These are phyloP conservation scores for Coelogynopora nodosa DNA, from an alignment of 2,888 invertebrate species.

Conservation along the genomic window DNA sequence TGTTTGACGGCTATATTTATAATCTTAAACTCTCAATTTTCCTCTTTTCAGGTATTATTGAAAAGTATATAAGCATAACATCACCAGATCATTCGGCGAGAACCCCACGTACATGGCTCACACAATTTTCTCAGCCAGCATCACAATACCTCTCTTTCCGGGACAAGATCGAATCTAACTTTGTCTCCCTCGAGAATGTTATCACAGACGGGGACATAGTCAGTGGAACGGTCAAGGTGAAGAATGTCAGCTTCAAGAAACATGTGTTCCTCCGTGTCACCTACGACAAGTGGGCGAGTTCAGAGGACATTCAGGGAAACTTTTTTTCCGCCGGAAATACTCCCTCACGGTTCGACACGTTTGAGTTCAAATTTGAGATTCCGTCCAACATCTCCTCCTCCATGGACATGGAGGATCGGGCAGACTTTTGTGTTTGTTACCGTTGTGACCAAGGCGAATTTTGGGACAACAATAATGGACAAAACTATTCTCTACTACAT, in stretches of 20 bases:
- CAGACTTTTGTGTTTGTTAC: background rate
- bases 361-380: constrained; percentile 14
- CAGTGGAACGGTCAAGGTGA: constrained; percentile 1
- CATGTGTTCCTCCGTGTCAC: background rate
- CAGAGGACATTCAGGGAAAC: background rate
- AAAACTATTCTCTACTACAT: background rate
- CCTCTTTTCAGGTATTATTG: background rate
- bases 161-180: background rate
- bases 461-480: background rate
- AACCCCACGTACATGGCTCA: background rate
- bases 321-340: background rate
- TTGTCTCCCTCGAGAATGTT: background rate
- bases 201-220: background rate
- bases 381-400: background rate
- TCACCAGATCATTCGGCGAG: background rate
- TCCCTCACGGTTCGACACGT: background rate
- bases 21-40: too few relatives aligned
- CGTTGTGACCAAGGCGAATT: background rate
- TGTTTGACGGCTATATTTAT: too few relatives aligned
- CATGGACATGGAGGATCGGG: background rate
- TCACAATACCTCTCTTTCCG: background rate
- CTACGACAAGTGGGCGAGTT: background rate
- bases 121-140: background rate
- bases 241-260: background rate
- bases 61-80: background rate